Conservation (phyloP, 1,140 invertebrate genomes). For the Dolichoris vasculosae region DNA sequence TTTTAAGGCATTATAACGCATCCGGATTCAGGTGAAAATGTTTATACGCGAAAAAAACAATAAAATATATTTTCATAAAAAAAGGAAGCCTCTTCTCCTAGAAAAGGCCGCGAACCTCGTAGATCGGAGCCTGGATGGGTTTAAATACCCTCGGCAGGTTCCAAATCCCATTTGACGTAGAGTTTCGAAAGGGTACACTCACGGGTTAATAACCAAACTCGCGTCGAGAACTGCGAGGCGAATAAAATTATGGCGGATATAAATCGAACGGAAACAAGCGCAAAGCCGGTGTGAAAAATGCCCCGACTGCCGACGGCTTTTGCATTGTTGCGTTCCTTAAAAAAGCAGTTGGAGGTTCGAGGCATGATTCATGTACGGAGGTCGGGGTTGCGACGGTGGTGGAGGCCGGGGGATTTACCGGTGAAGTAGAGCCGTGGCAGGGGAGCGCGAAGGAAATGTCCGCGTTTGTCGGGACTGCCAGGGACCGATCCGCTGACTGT, state of each 20-base stretch:
- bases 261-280: no score
- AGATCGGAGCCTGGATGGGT: no score
- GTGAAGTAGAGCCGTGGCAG: neutral
- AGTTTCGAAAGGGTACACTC: neutral
- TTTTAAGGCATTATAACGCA: no score
- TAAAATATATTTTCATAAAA: no score
- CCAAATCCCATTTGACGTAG: neutral
- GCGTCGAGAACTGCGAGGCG: neutral
- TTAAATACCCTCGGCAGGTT: no score
- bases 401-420: neutral
- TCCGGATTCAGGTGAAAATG: no score
- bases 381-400: neutral
- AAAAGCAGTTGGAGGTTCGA: neutral
- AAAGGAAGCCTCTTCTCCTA: no score
- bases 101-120: no score
- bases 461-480: no score
- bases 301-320: neutral
- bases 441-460: neutral
- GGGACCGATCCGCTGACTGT: no score
- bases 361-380: neutral
- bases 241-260: neutral
- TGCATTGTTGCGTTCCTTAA: neutral
- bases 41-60: no score
- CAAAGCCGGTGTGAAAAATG: neutral
- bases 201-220: neutral